Evolutionary conservation across 2,888 invertebrate species (phyloP).

Genomic region (Harpagoxenus sublaevis): DNA sequence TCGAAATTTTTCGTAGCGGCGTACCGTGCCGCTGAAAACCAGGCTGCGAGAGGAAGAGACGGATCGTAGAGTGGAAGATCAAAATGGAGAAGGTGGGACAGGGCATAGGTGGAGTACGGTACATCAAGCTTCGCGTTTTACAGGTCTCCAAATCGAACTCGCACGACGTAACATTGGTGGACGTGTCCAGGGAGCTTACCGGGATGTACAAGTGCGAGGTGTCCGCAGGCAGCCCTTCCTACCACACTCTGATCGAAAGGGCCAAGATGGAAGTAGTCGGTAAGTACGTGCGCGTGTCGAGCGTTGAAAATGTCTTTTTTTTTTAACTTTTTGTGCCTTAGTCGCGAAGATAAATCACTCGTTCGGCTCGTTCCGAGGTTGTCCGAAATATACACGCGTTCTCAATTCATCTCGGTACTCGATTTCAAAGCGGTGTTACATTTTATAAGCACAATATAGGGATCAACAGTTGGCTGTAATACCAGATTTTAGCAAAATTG

Average conservation of each 20-base stretch:
- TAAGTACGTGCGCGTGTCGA: conserved; percentile 80
- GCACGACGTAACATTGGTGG: conserved; percentile 90
- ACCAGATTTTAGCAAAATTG: conserved; percentile 15
- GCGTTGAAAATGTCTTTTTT: conserved; percentile 65
- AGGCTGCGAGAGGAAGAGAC: no score
- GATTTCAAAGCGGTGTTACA: not conserved
- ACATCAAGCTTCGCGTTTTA: conserved; percentile 65
- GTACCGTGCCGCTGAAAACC: not conserved
- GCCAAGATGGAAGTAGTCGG: conserved; percentile 90
- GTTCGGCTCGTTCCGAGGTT: conserved; percentile 38
- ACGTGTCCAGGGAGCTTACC: conserved; percentile 90
- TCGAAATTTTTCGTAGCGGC: not conserved
- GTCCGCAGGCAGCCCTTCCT: conserved; percentile 90
- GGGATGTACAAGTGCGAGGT: conserved; percentile 92
- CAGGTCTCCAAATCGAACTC: conserved; percentile 90
- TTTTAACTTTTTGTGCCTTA: not conserved
- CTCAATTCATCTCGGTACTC: no score
- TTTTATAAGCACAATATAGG: conserved; percentile 9
- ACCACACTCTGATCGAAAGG: conserved; percentile 90
- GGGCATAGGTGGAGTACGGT: not conserved
- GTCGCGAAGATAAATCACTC: conserved; percentile 58
- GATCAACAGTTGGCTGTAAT: conserved; percentile 4
- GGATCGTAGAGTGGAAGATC: not conserved
- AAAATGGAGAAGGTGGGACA: conserved; percentile 2
- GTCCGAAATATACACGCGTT: not conserved